Evolutionary conservation across 2,888 invertebrate species (phyloP).

Genomic region (Lysandra coridon): DNA sequence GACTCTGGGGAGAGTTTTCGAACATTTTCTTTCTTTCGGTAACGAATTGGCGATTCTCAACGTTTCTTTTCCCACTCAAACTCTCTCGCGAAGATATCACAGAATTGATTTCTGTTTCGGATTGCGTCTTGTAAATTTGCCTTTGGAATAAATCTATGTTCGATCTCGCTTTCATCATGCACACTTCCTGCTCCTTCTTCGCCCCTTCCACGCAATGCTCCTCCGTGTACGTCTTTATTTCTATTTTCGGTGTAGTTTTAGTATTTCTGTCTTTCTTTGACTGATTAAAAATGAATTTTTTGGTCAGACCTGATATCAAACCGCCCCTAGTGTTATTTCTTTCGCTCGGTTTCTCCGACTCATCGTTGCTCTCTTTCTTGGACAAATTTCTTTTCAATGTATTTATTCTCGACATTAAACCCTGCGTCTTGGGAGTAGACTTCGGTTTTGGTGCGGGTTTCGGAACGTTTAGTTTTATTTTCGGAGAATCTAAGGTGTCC

Average conservation of each 20-base stretch:
- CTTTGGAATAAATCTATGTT: constrained; percentile 77
- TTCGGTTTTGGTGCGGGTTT: constrained; percentile 32
- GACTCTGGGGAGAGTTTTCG: constrained; percentile 52
- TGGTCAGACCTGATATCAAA: constrained; percentile 64
- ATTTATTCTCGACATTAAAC: constrained; percentile 39
- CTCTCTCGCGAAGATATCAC: constrained; percentile 54
- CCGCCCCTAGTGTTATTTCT: constrained; percentile 51
- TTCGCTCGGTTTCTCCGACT: constrained; percentile 35
- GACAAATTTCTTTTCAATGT: constrained; percentile 39
- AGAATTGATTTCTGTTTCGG: constrained; percentile 68
- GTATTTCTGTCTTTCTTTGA: constrained; percentile 60
- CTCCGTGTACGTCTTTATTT: constrained; percentile 69
- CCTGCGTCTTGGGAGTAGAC: constrained; percentile 36
- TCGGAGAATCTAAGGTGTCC: constrained; percentile 36
- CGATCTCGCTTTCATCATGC: constrained; percentile 69
- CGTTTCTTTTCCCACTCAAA: constrained; percentile 33
- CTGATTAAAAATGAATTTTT: constrained; percentile 64
- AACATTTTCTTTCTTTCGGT: constrained; percentile 65
- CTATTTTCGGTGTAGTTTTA: constrained; percentile 59
- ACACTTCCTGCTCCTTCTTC: constrained; percentile 66
- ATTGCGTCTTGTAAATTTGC: constrained; percentile 65
- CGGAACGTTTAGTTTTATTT: constrained; percentile 32
- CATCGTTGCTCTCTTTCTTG: constrained; percentile 35
- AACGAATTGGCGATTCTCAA: constrained; percentile 47
- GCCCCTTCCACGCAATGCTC: constrained; percentile 59